These are phyloP conservation scores for Anser brachyrhynchus DNA, from an alignment of 2,113 vertebrate species.

Conservation along the genomic window DNA sequence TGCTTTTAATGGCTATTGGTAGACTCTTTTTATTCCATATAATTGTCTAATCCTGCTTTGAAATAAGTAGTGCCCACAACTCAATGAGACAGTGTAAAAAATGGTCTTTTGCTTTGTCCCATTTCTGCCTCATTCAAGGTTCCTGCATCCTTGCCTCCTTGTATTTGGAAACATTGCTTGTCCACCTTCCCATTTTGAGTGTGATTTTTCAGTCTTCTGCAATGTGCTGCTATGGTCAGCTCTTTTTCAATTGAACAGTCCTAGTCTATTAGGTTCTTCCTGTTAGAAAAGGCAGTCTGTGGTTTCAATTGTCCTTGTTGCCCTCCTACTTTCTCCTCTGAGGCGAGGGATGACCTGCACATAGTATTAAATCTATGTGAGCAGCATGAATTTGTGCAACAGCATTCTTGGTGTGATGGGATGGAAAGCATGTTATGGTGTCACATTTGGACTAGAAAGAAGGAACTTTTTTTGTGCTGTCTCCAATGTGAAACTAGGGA, in stretches of 20 bases:
- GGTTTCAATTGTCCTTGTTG: neutral
- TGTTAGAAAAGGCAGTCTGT: neutral
- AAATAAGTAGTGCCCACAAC: neutral
- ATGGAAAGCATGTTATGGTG: neutral
- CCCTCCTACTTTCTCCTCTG: neutral
- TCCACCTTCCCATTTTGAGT: neutral
- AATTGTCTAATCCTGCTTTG: neutral
- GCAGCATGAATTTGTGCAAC: neutral
- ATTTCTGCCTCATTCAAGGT: neutral
- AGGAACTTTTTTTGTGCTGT: neutral
- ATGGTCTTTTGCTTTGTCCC: neutral
- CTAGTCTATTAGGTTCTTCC: neutral
- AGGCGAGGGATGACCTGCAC: neutral
- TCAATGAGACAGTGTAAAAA: neutral
- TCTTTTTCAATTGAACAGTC: neutral
- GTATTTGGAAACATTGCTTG: neutral
- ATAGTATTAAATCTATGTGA: neutral
- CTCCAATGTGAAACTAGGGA: neutral
- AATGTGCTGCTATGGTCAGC: neutral
- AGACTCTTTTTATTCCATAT: neutral
- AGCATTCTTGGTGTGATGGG: neutral
- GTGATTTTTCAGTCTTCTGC: neutral
- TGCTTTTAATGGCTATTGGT: neutral
- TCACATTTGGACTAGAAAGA: neutral
- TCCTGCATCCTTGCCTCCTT: neutral